These are phyloP conservation scores for Cavia porcellus DNA, from an alignment of 2,113 vertebrate species.

Conservation along the genomic window DNA sequence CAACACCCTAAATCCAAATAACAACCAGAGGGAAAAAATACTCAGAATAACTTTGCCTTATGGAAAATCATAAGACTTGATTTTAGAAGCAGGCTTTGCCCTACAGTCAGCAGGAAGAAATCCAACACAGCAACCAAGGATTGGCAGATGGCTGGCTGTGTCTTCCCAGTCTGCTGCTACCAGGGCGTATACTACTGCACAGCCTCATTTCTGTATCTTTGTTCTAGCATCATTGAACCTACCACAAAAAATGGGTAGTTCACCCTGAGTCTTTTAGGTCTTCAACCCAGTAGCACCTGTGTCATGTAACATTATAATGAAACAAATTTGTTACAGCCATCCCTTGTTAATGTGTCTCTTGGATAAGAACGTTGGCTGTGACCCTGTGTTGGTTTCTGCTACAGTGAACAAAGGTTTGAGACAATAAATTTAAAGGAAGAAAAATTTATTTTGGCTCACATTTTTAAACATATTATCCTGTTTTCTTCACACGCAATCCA, in stretches of 20 bases:
- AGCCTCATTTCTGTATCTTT: background rate
- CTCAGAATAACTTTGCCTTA: background rate
- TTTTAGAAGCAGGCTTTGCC: background rate
- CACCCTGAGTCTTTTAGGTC: background rate
- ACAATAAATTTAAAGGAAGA: background rate
- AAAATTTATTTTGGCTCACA: background rate
- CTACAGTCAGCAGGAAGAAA: background rate
- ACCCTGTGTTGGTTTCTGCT: background rate
- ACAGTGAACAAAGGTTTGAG: background rate
- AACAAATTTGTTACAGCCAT: background rate
- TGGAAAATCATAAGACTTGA: background rate
- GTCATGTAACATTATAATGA: background rate
- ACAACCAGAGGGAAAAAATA: background rate
- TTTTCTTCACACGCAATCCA: background rate
- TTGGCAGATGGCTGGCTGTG: background rate
- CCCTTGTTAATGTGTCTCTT: background rate
- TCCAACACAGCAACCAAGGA: no score
- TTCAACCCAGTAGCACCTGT: no score
- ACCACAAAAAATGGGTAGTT: background rate
- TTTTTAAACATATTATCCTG: background rate
- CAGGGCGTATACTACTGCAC: background rate
- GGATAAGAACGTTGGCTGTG: background rate
- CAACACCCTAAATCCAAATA: background rate
- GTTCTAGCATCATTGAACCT: background rate
- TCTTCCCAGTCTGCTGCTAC: no score